A percentile compares a stretch with the other conserved stretches of the same genome.
phyloP scores from a whole-genome alignment of 2,797 vertebrate genomes.

The Vipera latastei region DNA sequence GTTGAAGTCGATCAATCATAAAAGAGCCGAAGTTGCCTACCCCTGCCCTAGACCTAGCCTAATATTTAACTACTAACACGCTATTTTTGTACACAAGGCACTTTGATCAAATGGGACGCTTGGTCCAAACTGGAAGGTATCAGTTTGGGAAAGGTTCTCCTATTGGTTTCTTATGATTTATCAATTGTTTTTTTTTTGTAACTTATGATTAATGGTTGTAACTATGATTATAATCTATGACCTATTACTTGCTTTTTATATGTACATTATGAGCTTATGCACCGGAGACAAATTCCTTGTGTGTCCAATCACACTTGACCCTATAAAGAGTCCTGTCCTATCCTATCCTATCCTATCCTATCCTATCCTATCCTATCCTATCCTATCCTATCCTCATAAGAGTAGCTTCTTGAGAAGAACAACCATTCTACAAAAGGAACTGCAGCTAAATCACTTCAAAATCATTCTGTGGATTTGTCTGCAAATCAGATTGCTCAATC shows the following conservation, averaged over 20 bases:
- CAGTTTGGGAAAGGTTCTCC: background rate
- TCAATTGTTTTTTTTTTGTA: background rate
- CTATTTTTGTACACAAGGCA: background rate
- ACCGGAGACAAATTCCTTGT: background rate
- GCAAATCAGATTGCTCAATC: constrained; percentile 41
- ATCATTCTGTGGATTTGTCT: constrained; percentile 48
- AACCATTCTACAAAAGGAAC: constrained; percentile 8
- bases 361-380: background rate
- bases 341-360: too few species aligned
- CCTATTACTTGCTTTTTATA: background rate
- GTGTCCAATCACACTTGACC: background rate
- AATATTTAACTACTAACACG: background rate
- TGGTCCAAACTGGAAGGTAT: background rate
- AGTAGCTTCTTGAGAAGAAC: constrained; percentile 38
- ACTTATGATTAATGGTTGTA: background rate
- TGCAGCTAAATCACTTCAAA: constrained; percentile 53
- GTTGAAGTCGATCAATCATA: too few species aligned
- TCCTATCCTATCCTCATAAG: background rate
- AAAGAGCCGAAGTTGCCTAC: too few species aligned
- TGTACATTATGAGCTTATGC: background rate
- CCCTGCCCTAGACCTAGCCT: background rate
- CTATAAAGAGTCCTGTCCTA: background rate
- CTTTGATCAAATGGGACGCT: background rate
- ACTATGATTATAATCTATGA: background rate
- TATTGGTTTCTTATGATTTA: background rate